phyloP scores from a whole-genome alignment of 2,797 vertebrate species.

The Halcyon chelicuti region DNA sequence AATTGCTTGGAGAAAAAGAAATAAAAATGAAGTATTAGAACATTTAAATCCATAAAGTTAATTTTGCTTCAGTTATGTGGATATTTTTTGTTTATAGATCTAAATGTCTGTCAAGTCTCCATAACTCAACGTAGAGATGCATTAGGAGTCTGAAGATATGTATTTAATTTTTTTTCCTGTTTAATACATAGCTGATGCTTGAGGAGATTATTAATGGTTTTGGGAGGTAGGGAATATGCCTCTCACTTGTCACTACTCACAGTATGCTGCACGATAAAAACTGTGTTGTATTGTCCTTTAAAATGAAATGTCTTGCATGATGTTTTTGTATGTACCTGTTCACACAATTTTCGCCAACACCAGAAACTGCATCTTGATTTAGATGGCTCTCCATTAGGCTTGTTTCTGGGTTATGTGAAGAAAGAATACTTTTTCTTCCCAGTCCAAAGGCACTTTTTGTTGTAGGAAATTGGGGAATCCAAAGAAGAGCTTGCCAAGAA shows the following conservation, averaged over 20 bases:
- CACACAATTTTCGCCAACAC: neutral
- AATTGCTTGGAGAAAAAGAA: neutral
- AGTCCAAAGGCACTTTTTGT: neutral
- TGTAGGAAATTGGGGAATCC: neutral
- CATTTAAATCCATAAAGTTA: neutral
- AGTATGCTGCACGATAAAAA: neutral
- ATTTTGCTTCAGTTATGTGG: neutral
- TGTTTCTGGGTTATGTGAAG: neutral
- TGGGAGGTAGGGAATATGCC: neutral
- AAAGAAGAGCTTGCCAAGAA: neutral
- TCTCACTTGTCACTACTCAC: neutral
- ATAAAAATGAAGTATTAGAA: neutral
- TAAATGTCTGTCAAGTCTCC: neutral
- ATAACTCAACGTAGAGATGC: neutral
- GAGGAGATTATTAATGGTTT: neutral
- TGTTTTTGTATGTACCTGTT: neutral
- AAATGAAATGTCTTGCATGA: neutral
- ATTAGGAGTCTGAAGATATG: neutral
- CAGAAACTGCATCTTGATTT: neutral
- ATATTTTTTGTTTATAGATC: neutral
- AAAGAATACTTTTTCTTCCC: neutral
- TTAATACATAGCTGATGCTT: neutral
- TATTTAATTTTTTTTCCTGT: neutral
- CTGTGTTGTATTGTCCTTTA: neutral
- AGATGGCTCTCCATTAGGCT: neutral